Evolutionary conservation across 2,113 vertebrate genomes (phyloP).

Genomic region (Brachyistius frenatus): DNA sequence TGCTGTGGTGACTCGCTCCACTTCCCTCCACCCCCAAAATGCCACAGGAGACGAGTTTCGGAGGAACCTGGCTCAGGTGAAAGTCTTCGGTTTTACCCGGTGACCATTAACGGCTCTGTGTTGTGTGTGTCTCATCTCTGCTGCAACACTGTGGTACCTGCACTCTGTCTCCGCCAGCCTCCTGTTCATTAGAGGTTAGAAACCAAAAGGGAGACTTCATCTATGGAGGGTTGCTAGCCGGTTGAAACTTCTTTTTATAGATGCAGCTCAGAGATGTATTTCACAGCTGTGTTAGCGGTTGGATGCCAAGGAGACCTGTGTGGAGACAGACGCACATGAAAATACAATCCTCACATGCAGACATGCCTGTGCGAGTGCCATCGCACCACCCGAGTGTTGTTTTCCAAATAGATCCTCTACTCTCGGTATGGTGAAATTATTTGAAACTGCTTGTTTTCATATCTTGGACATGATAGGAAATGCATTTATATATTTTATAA

Average conservation of each 20-base stretch:
- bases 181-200: background rate
- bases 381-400: no score
- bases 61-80: constrained; percentile 69
- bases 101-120: constrained; percentile 43
- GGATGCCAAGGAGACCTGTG: constrained; percentile 1
- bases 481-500: no score
- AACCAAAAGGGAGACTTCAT: background rate
- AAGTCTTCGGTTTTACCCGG: constrained; percentile 45
- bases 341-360: background rate
- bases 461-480: no score
- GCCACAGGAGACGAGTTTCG: constrained; percentile 67
- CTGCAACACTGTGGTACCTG: constrained; percentile 2
- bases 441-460: no score
- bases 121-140: constrained; percentile 19
- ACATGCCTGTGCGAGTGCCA: no score
- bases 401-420: no score
- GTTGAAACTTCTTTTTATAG: background rate
- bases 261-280: no score
- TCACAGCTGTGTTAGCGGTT: background rate
- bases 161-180: background rate
- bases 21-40: constrained; percentile 46
- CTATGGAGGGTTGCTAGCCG: background rate
- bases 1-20: constrained; percentile 38
- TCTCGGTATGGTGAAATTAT: no score
- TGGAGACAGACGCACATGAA: constrained; percentile 3